Evolutionary conservation across 2,888 invertebrate genomes (phyloP), one percentile per base, ranked within the genome.

Genomic region (Drosophila subsilvestris): DNA sequence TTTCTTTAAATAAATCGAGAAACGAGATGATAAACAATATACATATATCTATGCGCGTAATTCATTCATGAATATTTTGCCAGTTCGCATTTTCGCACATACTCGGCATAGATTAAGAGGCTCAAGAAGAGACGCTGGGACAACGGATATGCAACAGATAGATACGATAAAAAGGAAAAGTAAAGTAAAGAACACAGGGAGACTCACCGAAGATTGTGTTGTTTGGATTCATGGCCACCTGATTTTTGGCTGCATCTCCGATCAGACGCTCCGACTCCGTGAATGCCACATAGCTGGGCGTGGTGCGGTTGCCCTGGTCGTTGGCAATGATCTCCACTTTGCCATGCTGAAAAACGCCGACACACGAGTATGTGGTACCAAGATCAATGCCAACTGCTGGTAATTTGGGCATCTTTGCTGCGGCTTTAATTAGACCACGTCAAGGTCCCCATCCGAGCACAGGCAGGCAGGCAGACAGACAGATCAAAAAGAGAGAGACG

Each of bases 331-430:
- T 96, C 91, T 97, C 96, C 81, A 96, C 96, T 92, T 96, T 96
- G 76, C 96, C 95, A 93, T 97, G 96, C 92, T 96, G 96, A 94
- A 97, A 98, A 76, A 98, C 97, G 78, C 97, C 97, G 75, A 98
- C 97, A 91, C 97, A 97, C 59, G 98, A 98, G 93, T 98, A 98
- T 69, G 98, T 98, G 80, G 98, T 98, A 80, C 98, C 98, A 93
- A 98, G 94, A 94, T 98, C 98, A 93, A 91, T 91, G 86, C 91
- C 91, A 88, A 91, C 85, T 37, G 91, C 91, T 78, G 91, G 90
- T 86, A 89, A 79, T 76, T 90, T 91, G 76, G 90, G 91, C 96
- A 91, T 91, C 32, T 69, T 77, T 56, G 78, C 76, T 74, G 74
- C 56, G 73, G 79, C 86, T 86, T 88, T 88, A 88, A 83, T 86